phyloP scores from a whole-genome alignment of 2,888 invertebrate genomes.

The Corbicula japonica region DNA sequence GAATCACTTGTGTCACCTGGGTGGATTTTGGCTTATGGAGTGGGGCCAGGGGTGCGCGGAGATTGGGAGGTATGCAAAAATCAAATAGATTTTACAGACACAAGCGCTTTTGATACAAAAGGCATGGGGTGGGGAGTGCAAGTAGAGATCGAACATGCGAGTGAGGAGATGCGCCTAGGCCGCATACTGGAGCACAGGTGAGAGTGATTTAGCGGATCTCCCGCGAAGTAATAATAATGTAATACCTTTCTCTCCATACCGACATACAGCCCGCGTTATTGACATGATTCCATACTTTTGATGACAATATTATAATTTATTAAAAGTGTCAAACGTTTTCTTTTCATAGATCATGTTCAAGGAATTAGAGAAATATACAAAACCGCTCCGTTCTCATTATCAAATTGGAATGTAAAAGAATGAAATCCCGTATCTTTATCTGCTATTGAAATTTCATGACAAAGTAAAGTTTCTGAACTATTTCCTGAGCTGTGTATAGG shows the following conservation, averaged over 20 bases:
- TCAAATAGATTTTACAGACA: no score
- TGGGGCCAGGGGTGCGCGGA: no score
- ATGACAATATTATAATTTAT: conserved; percentile 47
- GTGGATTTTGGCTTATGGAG: no score
- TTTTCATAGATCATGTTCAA: conserved; percentile 63
- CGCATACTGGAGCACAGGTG: conserved; percentile 27
- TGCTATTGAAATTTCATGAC: conserved; percentile 33
- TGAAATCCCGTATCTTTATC: conserved; percentile 39
- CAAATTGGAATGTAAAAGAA: conserved; percentile 20
- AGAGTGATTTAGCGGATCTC: conserved; percentile 31
- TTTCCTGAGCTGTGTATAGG: no score
- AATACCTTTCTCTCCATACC: conserved; percentile 29
- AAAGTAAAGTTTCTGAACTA: conserved; percentile 2
- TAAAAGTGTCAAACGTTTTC: conserved; percentile 59
- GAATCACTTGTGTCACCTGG: no score
- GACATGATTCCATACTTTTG: conserved; percentile 46
- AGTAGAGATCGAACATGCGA: no score
- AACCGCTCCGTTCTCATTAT: conserved; percentile 35
- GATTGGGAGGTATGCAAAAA: no score
- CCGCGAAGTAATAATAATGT: conserved; percentile 39
- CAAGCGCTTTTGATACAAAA: no score
- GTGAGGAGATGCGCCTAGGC: no score
- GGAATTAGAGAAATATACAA: conserved; percentile 53
- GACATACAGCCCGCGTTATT: conserved; percentile 26
- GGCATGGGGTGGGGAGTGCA: no score